Conservation (phyloP, 2,797 vertebrate species). For the Melopsittacus undulatus region DNA sequence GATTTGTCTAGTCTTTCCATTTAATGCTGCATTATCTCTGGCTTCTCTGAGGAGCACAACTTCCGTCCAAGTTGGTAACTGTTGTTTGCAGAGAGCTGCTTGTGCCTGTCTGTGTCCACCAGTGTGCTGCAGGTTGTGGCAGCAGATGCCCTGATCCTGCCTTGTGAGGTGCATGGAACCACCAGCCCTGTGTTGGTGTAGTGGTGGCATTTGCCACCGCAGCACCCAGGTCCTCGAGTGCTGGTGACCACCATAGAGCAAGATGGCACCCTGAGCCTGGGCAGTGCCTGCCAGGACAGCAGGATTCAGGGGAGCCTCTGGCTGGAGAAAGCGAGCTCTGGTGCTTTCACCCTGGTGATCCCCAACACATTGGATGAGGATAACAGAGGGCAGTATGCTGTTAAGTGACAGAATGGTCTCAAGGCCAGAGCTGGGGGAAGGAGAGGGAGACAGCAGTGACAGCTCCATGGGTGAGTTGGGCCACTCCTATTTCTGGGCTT, state of each 20-base stretch:
- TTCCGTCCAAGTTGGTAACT: not conserved
- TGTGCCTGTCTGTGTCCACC: conserved; percentile 68
- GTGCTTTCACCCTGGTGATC: conserved; percentile 80
- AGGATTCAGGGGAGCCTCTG: conserved; percentile 68
- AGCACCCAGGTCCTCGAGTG: not conserved
- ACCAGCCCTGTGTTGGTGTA: conserved; percentile 76
- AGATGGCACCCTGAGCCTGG: conserved; percentile 77
- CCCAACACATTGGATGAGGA: conserved; percentile 66
- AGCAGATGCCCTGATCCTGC: conserved; percentile 75
- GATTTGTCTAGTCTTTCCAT: not conserved
- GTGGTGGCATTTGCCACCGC: conserved; percentile 77
- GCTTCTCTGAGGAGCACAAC: not conserved
- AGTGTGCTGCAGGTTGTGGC: conserved; percentile 15
- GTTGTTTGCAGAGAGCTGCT: conserved; percentile 74
- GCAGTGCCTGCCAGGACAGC: conserved; percentile 68
- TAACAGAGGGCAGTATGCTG: conserved; percentile 84
- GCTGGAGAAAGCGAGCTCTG: conserved; percentile 73
- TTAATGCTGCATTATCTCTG: not conserved
- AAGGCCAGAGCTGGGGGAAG: not conserved
- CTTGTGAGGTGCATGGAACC: conserved; percentile 72
- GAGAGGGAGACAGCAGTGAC: not conserved
- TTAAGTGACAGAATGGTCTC: conserved; percentile 74
- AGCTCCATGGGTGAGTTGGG: conserved; percentile 60
- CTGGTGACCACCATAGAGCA: conserved; percentile 73
- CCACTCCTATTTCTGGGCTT: not conserved